Conservation (phyloP, 2,113 vertebrate species). For the Oceanites oceanicus region DNA sequence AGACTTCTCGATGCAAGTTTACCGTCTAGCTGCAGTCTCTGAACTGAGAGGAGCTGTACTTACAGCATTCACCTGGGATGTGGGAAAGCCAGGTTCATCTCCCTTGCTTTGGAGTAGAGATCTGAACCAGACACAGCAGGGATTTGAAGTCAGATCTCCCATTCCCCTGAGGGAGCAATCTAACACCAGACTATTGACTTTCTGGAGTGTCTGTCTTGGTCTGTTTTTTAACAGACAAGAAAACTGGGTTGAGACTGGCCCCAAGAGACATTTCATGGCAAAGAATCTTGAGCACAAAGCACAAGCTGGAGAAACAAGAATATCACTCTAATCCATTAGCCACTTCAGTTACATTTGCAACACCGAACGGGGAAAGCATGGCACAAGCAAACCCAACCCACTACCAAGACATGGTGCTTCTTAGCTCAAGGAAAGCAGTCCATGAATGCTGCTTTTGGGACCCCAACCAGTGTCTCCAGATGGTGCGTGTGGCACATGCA, state of each 20-base stretch:
- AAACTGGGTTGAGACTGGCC: constrained; percentile 14
- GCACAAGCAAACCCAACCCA: not conserved
- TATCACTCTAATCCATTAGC: not conserved
- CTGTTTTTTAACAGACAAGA: constrained; percentile 30
- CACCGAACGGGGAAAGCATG: not conserved
- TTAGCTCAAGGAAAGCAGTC: not conserved
- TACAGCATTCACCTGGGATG: not conserved
- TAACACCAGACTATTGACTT: constrained; percentile 35
- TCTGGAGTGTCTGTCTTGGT: constrained; percentile 1
- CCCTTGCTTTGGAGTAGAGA: not conserved
- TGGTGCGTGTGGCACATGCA: not conserved
- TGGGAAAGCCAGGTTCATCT: not conserved
- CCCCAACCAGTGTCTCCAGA: not conserved
- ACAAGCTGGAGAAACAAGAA: not conserved
- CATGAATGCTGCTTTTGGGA: not conserved
- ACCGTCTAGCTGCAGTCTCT: not conserved
- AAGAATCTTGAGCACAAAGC: not conserved
- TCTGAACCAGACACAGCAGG: constrained; percentile 22
- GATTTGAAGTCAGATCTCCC: constrained; percentile 47
- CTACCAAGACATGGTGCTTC: not conserved
- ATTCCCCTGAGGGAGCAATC: constrained; percentile 3
- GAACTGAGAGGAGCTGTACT: not conserved
- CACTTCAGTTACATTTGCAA: not conserved
- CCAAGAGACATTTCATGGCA: constrained; percentile 20
- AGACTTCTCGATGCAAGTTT: not conserved